Base-by-base conservation (phyloP, 2,888 invertebrate genomes). In the Acanthosepion esculentum region DNA sequence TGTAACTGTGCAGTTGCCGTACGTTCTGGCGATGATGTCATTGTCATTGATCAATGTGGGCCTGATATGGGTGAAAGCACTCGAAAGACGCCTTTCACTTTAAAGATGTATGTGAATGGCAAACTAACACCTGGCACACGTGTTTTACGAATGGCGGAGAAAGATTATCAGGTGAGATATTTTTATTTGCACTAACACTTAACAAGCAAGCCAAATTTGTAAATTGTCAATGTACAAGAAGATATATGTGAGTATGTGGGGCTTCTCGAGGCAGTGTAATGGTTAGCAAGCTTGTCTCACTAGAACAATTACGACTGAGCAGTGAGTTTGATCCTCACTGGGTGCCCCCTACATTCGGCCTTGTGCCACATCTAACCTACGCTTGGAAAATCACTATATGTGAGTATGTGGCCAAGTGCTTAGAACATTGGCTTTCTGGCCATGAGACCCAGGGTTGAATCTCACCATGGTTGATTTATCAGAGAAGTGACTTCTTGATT, bases 1-100 rank as follows among this genome's bases (percentile, higher is more conserved):
- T 96, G 96, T 94, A 96, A 96, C 95, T 96, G 96, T 95, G 96
- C 96, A 55, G 96, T 96, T 78, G 96, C 96, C 10, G 95, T 96
- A 8, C 95, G 95, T 53, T 95, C 96, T 53, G 95, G 95, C 2
- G 96, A 96, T 95, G 96, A 96, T 94, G 95, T 96, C 92, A 96
- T 96, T 55, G 91, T 96, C 2, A 94, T 96, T 59, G 96, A 96
- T 94, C 94, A 95, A 23, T 96, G 96, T 95, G 96, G 95, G 33
- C 94, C 95, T 0, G 94, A 93, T 7, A 95, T 95, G 5, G 93
- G 91, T 23, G 94, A 92, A 0, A 94, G 93, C 0, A 94, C 91
- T 20, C 78, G 33, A 93, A 94, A 78, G 91, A 94, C 94, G 7
- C 95, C 95, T 2, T 55, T 96, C 29, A 95, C 91, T 0, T 33